Conservation (phyloP, 1,140 invertebrate species). For the Hetaerina americana region DNA sequence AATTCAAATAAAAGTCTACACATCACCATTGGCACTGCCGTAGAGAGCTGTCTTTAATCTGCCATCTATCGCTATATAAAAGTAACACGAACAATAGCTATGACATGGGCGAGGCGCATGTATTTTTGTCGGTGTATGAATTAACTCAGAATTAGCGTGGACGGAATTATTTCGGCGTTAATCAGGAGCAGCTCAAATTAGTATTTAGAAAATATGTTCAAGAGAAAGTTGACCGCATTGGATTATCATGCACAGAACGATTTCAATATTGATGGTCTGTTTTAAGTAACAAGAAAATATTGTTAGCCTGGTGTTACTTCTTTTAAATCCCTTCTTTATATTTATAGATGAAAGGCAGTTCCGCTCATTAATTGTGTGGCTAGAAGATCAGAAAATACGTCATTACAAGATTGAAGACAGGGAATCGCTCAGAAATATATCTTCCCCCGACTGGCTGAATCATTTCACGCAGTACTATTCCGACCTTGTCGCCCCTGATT, state of each 20-base stretch:
- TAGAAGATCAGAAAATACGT: constrained; percentile 90
- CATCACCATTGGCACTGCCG: no score
- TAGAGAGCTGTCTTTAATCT: no score
- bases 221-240: constrained; percentile 57
- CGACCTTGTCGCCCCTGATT: constrained; percentile 51
- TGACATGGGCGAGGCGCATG: no score
- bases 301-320: constrained; percentile 8
- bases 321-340: constrained; percentile 17
- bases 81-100: no score
- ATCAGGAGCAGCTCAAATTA: no score
- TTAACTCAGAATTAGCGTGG: no score
- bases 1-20: no score
- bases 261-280: constrained; percentile 50
- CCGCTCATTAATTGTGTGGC: constrained; percentile 69
- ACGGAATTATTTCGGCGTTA: no score
- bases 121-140: no score
- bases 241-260: constrained; percentile 55
- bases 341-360: constrained; percentile 61
- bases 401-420: constrained; percentile 76
- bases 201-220: constrained; percentile 54
- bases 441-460: constrained; percentile 51
- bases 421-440: constrained; percentile 48
- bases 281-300: constrained; percentile 6
- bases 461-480: constrained; percentile 61
- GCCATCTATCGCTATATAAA: no score